Base-by-base conservation (phyloP, 1,140 invertebrate genomes). In the Aradophagus sp. region DNA sequence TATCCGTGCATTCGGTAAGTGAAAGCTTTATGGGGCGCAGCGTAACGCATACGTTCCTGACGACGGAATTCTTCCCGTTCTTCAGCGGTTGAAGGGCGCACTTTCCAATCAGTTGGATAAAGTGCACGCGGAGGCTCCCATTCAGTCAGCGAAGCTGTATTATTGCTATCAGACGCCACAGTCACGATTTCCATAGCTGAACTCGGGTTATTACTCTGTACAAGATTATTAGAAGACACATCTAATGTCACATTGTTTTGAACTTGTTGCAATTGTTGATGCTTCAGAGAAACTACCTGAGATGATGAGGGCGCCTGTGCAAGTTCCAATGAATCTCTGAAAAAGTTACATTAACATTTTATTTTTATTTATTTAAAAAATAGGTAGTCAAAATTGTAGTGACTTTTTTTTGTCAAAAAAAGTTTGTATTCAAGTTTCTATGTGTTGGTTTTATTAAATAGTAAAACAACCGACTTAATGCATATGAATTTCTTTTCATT, bases 1-100 rank as follows among this genome's bases (percentile, higher is more conserved):
- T 95, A 96, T 1, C 92, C 92, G 83, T 96, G 92, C 87, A 94
- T 89, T 20, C 89, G 86, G 77, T 94, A 97, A 0, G 93, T 95
- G 74, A 94, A 97, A 0, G 94, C 92, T 77, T 91, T 91, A 76
- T 95, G 93, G 2, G 95, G 95, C 62, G 92, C 91, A 38, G 92
- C 90, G 80, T 95, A 97, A 13, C 93, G 86, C 71, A 89, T 80
- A 16, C 88, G 80, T 82, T 93, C 89, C 80, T 95, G 94, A 56
- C 90, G 87, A 35, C 93, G 88, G 75, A 96, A 97, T 36, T 90
- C 88, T 26, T 89, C 87, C 26, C 93, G 91, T 84, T 97, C 95
- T 14, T 93, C 89, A 0, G 86, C 82, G 2, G 91, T 92, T 0
- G 93, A 93, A 5, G 93, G 88, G 19, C 91, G 88, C 0, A 97